Conservation (phyloP, 2,797 vertebrate genomes). For the Halcyon leucocephala region DNA sequence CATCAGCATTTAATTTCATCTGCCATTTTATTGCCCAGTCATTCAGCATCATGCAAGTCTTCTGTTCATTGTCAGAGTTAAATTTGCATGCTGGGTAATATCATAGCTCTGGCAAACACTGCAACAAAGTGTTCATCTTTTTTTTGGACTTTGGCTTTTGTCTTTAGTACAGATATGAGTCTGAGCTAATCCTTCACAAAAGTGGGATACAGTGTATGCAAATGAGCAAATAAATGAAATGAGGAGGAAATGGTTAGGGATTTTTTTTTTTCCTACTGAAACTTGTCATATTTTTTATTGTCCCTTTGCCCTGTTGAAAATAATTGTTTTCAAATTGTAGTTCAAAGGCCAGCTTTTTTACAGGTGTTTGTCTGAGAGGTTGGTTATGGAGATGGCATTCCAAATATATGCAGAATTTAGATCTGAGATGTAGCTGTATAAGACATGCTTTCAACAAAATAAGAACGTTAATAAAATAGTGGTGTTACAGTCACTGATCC, state of each 20-base stretch:
- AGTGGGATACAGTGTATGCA: background rate
- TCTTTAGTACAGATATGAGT: background rate
- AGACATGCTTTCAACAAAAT: background rate
- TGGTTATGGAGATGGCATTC: background rate
- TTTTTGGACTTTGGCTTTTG: background rate
- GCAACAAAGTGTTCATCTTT: background rate
- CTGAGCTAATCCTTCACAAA: background rate
- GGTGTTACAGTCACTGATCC: background rate
- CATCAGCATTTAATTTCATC: constrained; percentile 53
- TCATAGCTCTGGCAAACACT: background rate
- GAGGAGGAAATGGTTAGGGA: background rate
- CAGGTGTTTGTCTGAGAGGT: background rate
- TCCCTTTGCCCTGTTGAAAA: background rate
- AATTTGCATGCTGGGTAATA: background rate
- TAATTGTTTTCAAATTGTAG: background rate
- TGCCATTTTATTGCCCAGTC: background rate
- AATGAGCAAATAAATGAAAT: background rate
- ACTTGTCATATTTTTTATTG: background rate
- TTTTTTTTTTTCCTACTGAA: background rate
- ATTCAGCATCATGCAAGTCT: background rate
- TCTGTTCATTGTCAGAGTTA: constrained; percentile 9
- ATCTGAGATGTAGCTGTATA: background rate
- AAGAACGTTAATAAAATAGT: background rate
- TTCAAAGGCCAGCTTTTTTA: background rate
- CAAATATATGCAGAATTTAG: background rate